Evolutionary conservation across 1,140 invertebrate species (phyloP).

Genomic region (Zaprionus africanus): DNA sequence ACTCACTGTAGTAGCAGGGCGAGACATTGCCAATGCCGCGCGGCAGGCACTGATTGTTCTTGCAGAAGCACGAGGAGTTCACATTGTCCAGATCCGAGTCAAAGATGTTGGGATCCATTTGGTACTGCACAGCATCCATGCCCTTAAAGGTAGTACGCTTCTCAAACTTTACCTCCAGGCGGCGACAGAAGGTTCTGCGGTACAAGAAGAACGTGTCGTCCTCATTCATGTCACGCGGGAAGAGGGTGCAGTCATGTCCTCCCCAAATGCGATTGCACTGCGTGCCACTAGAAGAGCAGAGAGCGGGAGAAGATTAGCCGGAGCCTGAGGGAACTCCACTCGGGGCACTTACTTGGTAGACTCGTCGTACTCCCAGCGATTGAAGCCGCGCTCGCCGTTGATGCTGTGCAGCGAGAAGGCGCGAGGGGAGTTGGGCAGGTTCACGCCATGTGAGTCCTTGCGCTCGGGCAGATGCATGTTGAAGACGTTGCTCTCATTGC

Average conservation of each 20-base stretch:
- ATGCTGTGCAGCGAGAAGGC: conserved; percentile 85
- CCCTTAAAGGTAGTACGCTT: conserved; percentile 57
- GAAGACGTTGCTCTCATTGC: conserved; percentile 85
- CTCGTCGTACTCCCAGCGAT: conserved; percentile 86
- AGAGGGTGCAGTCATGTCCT: conserved; percentile 87
- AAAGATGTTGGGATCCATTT: conserved; percentile 86
- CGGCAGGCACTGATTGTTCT: conserved; percentile 87
- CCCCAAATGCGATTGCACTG: conserved; percentile 87
- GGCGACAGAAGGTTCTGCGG: conserved; percentile 89
- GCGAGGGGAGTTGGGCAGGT: conserved; percentile 49
- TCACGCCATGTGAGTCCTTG: conserved; percentile 47
- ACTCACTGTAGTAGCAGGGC: conserved; percentile 90
- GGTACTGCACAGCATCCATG: conserved; percentile 84
- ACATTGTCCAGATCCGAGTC: conserved; percentile 75
- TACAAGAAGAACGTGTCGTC: conserved; percentile 86
- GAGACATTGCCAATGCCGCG: conserved; percentile 88
- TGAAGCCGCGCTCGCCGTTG: conserved; percentile 87
- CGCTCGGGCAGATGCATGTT: conserved; percentile 85
- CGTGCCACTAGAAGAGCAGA: conserved; percentile 79
- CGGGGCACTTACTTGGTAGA: conserved; percentile 61
- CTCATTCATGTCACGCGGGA: conserved; percentile 86
- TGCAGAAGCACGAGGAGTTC: conserved; percentile 83
- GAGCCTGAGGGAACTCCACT: too few species aligned
- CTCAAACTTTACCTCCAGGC: conserved; percentile 86
- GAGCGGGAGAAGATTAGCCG: background rate